A percentile compares a stretch with the other conserved stretches of the same genome.
Conservation (phyloP, 2,888 invertebrate genomes). For the Brassicogethes aeneus region DNA sequence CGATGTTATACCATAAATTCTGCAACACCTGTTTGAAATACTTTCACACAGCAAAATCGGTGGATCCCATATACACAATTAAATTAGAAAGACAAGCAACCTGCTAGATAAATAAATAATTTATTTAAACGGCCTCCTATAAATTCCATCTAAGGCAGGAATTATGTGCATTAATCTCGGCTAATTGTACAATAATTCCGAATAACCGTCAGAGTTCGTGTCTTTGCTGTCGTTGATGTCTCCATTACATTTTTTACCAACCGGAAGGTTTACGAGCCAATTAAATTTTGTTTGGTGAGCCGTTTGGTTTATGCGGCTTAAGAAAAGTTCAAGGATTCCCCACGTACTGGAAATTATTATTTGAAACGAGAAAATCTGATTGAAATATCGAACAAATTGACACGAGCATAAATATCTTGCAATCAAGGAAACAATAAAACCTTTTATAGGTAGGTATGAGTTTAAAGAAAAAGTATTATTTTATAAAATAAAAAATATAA, state of each 20-base stretch:
- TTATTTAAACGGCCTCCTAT: conserved; percentile 20
- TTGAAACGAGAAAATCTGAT: neutral
- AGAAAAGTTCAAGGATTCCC: neutral
- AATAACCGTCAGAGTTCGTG: conserved; percentile 31
- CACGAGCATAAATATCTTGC: neutral
- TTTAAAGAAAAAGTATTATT: neutral
- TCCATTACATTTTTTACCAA: conserved; percentile 28
- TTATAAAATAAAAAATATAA: too few species aligned
- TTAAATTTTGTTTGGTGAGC: conserved; percentile 11
- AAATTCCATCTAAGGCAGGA: conserved; percentile 31
- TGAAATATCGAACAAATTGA: neutral
- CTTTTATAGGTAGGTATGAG: neutral
- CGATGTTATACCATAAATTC: too few species aligned
- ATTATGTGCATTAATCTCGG: conserved; percentile 35
- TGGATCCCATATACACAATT: neutral
- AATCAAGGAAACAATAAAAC: neutral
- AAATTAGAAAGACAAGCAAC: conserved; percentile 8
- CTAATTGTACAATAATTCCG: conserved; percentile 38
- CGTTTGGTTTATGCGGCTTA: conserved; percentile 2
- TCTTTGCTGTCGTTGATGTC: conserved; percentile 32
- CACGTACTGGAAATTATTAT: neutral
- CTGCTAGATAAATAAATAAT: conserved; percentile 21
- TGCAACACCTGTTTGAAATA: too few species aligned
- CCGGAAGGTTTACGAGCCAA: conserved; percentile 20
- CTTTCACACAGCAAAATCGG: neutral